A percentile compares a stretch with the other conserved stretches of the same genome.
phyloP scores from a whole-genome alignment of 53 echinoderm and acorn worm genomes.

The Astropecten irregularis region DNA sequence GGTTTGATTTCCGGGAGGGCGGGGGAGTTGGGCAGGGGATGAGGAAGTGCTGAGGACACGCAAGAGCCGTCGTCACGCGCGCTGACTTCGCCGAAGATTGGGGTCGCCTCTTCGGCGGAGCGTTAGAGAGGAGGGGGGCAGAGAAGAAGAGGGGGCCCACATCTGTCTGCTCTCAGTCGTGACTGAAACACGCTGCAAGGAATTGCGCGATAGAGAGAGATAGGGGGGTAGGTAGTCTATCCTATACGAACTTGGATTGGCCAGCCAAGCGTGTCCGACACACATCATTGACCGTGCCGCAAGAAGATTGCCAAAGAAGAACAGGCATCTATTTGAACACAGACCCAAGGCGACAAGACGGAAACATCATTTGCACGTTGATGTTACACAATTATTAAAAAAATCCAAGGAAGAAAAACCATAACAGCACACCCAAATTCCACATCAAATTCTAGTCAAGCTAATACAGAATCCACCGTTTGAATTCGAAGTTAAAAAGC shows the following conservation, averaged over 20 bases:
- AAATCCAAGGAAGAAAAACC: too few relatives aligned
- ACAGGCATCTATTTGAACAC: background rate
- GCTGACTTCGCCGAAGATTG: background rate
- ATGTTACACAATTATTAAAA: background rate
- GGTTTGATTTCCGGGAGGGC: too few relatives aligned
- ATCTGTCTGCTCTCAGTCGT: slow-evolving; percentile 47
- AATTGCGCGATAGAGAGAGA: background rate
- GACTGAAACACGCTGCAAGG: slow-evolving; percentile 41
- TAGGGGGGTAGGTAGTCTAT: too few relatives aligned
- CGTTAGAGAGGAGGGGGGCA: too few relatives aligned
- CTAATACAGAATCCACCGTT: too few relatives aligned
- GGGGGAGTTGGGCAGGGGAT: too few relatives aligned
- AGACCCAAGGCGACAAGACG: slow-evolving; percentile 6
- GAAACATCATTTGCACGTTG: slow-evolving; percentile 35
- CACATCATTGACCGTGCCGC: slow-evolving; percentile 28
- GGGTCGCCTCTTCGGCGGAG: slow-evolving; percentile 43
- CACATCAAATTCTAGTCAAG: too few relatives aligned
- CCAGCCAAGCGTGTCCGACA: slow-evolving; percentile 23
- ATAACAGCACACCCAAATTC: too few relatives aligned
- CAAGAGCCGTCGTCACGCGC: background rate
- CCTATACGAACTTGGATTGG: background rate
- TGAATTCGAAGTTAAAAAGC: too few relatives aligned
- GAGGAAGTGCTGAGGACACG: background rate
- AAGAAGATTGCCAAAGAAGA: slow-evolving; percentile 1
- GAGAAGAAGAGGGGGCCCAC: background rate